Percentiles rank a stretch among this genome's conserved stretches.
phyloP scores from a whole-genome alignment of 2,113 vertebrate species.

The Channa argus region DNA sequence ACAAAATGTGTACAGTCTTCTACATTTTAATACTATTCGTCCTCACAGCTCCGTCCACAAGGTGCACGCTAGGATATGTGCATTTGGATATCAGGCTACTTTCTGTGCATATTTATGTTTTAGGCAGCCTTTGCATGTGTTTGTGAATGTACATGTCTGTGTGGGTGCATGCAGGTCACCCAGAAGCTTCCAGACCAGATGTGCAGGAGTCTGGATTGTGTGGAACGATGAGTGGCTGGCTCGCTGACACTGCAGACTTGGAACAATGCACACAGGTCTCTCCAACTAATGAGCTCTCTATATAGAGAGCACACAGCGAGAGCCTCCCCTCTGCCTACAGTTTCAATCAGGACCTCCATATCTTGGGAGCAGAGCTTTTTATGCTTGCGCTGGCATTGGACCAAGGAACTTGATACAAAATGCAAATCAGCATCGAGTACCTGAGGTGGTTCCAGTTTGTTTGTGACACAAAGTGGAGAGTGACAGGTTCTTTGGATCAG shows the following conservation, averaged over 20 bases:
- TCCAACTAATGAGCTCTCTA: conserved; percentile 80
- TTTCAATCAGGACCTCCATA: conserved; percentile 77
- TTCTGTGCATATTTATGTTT: conserved; percentile 51
- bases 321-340: conserved; percentile 65
- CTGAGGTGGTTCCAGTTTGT: conserved; percentile 71
- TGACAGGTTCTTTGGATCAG: conserved; percentile 64
- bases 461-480: conserved; percentile 70
- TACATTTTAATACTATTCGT: conserved; percentile 43
- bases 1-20: conserved; percentile 23
- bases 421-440: conserved; percentile 76
- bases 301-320: conserved; percentile 60
- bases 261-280: conserved; percentile 82
- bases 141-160: conserved; percentile 29
- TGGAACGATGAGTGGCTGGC: conserved; percentile 77
- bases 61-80: conserved; percentile 62
- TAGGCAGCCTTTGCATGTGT: conserved; percentile 51
- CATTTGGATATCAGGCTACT: conserved; percentile 19
- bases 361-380: conserved; percentile 70
- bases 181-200: conserved; percentile 78
- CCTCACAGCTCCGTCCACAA: conserved; percentile 34
- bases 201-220: conserved; percentile 74
- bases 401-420: conserved; percentile 76
- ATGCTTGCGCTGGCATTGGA: conserved; percentile 64
- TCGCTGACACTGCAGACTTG: conserved; percentile 81
- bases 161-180: conserved; percentile 70